Conservation (phyloP, 2,797 vertebrate species). For the Myiotriccus ornatus region DNA sequence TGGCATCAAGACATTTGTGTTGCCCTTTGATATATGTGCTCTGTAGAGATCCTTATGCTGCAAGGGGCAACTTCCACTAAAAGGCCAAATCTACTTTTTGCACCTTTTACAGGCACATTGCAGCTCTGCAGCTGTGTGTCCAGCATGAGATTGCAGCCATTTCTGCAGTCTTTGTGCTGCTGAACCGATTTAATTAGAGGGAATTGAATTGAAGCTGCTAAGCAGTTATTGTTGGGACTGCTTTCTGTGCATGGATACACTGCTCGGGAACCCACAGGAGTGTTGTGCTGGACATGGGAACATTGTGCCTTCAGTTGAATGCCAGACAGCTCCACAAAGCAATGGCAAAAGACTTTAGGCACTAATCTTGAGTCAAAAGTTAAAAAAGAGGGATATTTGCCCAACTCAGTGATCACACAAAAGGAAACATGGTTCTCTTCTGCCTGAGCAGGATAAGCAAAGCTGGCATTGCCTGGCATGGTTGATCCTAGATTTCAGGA, state of each 20-base stretch:
- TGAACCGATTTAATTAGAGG: conserved; percentile 67
- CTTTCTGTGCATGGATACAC: conserved; percentile 12
- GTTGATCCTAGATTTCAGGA: background rate
- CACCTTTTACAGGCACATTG: background rate
- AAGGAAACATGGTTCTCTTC: background rate
- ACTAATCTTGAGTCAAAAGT: background rate
- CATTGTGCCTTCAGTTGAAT: background rate
- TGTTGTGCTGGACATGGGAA: background rate
- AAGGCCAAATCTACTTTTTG: background rate
- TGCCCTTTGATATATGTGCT: background rate
- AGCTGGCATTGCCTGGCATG: background rate
- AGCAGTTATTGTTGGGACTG: conserved; percentile 44
- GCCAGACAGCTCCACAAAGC: conserved; percentile 8
- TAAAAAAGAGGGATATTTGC: background rate
- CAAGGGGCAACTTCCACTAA: background rate
- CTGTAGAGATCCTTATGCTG: background rate
- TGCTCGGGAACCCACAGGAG: conserved; percentile 24
- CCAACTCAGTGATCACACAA: background rate
- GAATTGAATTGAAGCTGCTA: conserved; percentile 57
- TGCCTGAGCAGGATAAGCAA: background rate
- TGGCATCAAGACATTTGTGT: background rate
- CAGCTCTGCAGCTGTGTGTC: conserved; percentile 42
- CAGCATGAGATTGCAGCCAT: conserved; percentile 53
- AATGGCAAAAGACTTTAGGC: background rate
- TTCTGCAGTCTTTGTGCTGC: conserved; percentile 44